Evolutionary conservation across 2,113 vertebrate species (phyloP).

Genomic region (Ascaphus truei): DNA sequence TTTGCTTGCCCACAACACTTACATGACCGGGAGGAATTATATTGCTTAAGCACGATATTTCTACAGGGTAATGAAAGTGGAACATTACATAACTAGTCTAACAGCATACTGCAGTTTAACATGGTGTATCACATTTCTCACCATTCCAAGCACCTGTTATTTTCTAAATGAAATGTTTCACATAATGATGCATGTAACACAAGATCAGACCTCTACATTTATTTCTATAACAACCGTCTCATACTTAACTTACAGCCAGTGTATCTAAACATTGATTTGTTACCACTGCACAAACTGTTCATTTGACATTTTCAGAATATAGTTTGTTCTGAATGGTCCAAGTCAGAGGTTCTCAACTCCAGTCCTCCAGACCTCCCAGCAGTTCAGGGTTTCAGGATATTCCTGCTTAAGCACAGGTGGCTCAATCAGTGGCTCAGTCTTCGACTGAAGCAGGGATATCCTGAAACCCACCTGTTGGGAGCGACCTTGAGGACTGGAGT

Average conservation of each 20-base stretch:
- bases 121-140: conserved; percentile 25
- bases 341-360: too few species aligned
- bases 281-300: neutral
- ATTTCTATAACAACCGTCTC: neutral
- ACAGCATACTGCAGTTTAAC: conserved; percentile 6
- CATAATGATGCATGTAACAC: conserved; percentile 5
- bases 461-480: too few species aligned
- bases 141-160: conserved; percentile 20
- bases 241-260: neutral
- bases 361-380: too few species aligned
- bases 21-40: conserved; percentile 7
- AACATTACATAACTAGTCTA: conserved; percentile 24
- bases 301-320: neutral
- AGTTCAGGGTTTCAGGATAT: too few species aligned
- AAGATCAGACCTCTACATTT: conserved; percentile 9
- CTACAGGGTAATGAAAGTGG: conserved; percentile 7
- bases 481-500: too few species aligned
- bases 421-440: too few species aligned
- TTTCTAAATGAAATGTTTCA: neutral
- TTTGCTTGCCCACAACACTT: conserved; percentile 19
- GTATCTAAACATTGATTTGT: neutral
- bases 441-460: too few species aligned
- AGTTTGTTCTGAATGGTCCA: too few species aligned
- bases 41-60: conserved; percentile 27
- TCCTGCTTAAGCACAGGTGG: too few species aligned